Evolutionary conservation across 1,140 invertebrate species (phyloP).

Genomic region (Lysiphlebus fabarum): DNA sequence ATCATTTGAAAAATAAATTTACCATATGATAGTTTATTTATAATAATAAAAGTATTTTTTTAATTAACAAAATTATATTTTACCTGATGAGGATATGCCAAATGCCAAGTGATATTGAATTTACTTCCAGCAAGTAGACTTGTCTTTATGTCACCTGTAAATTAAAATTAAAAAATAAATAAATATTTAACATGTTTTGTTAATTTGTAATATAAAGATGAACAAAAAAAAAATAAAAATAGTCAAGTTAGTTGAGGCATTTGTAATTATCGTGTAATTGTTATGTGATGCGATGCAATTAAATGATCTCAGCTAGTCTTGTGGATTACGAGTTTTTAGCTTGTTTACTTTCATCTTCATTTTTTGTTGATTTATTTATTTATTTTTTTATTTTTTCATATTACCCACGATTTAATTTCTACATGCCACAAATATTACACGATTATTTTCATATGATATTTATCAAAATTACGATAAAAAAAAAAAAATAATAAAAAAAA

Average conservation of each 20-base stretch:
- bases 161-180: slow-evolving; percentile 35
- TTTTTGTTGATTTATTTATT: too few species aligned
- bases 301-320: slow-evolving; percentile 5
- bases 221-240: too few species aligned
- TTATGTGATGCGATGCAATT: slow-evolving; percentile 7
- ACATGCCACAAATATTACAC: slow-evolving; percentile 4
- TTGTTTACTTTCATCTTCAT: slow-evolving; percentile 7
- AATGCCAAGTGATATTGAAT: slow-evolving; percentile 90
- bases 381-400: slow-evolving; percentile 2
- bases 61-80: slow-evolving; percentile 49
- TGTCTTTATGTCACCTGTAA: slow-evolving; percentile 74
- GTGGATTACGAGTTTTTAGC: slow-evolving; percentile 9
- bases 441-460: background rate
- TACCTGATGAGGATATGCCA: slow-evolving; percentile 90
- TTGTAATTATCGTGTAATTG: slow-evolving; percentile 7
- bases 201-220: too few species aligned
- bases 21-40: too few species aligned
- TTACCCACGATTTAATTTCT: background rate
- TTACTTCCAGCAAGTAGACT: slow-evolving; percentile 76
- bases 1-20: too few species aligned
- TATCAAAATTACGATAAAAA: background rate
- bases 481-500: too few species aligned
- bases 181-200: slow-evolving; percentile 6
- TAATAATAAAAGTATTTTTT: too few species aligned
- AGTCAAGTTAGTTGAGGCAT: background rate